Evolutionary conservation across 2,888 invertebrate species (phyloP).

Genomic region (Monoplex corrugatus): DNA sequence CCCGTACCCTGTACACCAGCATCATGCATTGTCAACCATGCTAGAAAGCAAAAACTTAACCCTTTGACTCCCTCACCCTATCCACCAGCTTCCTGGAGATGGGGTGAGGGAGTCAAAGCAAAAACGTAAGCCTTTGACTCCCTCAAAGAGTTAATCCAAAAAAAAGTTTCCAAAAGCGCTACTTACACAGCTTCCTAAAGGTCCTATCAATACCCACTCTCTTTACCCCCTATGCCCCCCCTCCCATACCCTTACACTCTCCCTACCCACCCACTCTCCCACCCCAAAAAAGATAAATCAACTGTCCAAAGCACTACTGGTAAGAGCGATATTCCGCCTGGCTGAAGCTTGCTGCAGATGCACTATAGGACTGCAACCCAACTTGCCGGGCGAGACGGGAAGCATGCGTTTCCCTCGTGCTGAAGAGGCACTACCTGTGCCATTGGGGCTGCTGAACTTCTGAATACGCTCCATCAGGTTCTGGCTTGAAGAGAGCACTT

Average conservation of each 20-base stretch:
- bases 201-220: neutral
- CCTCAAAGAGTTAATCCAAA: neutral
- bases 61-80: neutral
- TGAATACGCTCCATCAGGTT: constrained; percentile 14
- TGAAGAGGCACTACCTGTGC: neutral
- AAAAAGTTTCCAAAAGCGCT: neutral
- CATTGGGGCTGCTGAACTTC: neutral
- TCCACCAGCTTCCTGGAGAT: too few relatives aligned
- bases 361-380: constrained; percentile 42
- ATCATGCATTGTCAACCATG: neutral
- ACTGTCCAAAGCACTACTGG: constrained; percentile 8
- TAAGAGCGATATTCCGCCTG: neutral
- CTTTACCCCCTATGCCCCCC: neutral
- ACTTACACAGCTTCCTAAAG: neutral
- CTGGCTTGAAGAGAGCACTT: constrained; percentile 38
- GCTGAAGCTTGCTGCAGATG: constrained; percentile 35
- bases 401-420: constrained; percentile 33
- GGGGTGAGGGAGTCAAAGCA: too few relatives aligned
- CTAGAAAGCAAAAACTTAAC: neutral
- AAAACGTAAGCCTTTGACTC: neutral
- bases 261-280: neutral
- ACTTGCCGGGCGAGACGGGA: constrained; percentile 43
- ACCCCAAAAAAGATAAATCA: neutral
- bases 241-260: neutral
- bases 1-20: neutral